These are phyloP conservation scores for Noctua fimbriata DNA, from an alignment of 2,888 invertebrate species.

Conservation along the genomic window DNA sequence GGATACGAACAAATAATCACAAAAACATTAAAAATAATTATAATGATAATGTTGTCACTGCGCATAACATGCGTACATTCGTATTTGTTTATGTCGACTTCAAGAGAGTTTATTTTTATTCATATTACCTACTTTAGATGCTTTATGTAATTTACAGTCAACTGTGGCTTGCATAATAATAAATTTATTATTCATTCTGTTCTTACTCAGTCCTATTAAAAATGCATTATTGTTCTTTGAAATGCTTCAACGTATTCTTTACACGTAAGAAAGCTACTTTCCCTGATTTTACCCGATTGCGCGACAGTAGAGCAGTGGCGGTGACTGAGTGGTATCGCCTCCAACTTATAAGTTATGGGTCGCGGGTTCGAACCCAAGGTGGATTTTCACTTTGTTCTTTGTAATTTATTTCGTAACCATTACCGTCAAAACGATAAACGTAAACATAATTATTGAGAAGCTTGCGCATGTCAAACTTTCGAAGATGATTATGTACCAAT, in stretches of 20 bases:
- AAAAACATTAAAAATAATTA: not conserved
- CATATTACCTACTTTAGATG: not conserved
- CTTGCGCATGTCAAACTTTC: not conserved
- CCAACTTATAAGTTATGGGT: not conserved
- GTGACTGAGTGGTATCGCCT: not conserved
- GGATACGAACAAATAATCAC: not conserved
- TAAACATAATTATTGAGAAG: not conserved
- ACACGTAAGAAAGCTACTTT: constrained; percentile 9
- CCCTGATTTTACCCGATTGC: not conserved
- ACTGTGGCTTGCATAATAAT: constrained; percentile 7
- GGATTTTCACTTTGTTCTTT: not conserved
- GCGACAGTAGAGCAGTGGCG: not conserved
- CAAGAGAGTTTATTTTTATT: not conserved
- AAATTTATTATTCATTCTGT: not conserved
- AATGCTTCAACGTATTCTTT: constrained; percentile 9
- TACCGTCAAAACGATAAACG: not conserved
- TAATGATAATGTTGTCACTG: not conserved
- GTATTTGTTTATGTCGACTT: not conserved
- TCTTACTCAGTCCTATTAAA: constrained; percentile 1
- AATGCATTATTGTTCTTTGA: constrained; percentile 12
- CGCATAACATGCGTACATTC: not conserved
- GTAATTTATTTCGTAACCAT: not conserved
- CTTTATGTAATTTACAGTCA: not conserved
- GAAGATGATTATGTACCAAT: not conserved
- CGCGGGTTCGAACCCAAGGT: not conserved